Conservation (phyloP, 1,140 invertebrate species). For the Drosophila oshimai region DNA sequence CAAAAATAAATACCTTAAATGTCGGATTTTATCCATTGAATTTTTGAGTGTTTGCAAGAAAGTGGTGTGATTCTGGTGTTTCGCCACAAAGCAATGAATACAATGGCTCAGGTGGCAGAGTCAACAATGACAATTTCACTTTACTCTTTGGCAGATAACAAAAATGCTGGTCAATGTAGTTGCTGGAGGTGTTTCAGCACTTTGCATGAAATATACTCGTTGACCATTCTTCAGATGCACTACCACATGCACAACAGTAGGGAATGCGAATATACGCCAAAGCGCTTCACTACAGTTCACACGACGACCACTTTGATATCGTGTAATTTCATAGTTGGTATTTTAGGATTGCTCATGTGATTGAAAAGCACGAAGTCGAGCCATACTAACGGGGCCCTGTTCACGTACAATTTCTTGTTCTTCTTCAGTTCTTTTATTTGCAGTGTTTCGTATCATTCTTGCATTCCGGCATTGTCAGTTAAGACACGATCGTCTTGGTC, state of each 20-base stretch:
- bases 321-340: too few relatives aligned
- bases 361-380: constrained; percentile 1
- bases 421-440: too few relatives aligned
- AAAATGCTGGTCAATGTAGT: too few relatives aligned
- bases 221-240: background rate
- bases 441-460: background rate
- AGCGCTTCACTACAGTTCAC: too few relatives aligned
- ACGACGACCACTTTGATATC: background rate
- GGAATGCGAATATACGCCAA: too few relatives aligned
- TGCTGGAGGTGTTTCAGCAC: too few relatives aligned
- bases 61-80: constrained; percentile 74
- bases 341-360: too few relatives aligned
- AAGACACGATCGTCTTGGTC: background rate
- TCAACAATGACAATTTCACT: constrained; percentile 36
- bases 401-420: background rate
- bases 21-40: constrained; percentile 5
- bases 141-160: too few relatives aligned
- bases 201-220: too few relatives aligned
- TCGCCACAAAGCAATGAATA: constrained; percentile 76
- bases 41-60: constrained; percentile 5
- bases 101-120: constrained; percentile 28
- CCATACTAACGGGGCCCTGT: background rate
- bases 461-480: background rate
- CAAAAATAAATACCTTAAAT: constrained; percentile 10
- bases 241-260: too few relatives aligned